Evolutionary conservation across 53 echinoderm and acorn worm species (phyloP).

Genomic region (Crossaster papposus): DNA sequence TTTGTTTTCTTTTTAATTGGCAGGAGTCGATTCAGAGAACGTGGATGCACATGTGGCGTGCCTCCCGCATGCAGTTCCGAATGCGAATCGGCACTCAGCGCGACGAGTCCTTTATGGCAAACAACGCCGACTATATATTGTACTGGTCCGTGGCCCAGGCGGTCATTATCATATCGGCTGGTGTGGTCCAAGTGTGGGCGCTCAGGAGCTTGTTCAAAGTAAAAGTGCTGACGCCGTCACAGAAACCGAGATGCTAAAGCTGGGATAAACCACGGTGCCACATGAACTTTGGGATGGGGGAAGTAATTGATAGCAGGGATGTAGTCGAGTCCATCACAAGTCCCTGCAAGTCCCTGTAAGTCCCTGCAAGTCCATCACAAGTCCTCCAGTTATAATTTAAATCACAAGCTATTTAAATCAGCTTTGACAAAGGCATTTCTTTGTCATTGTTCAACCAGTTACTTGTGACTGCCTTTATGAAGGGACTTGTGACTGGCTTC

Average conservation of each 20-base stretch:
- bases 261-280: too few species aligned
- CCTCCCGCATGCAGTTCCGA: conserved; percentile 28
- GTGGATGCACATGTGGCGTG: conserved; percentile 9
- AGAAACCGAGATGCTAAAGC: conserved; percentile 69
- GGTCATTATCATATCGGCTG: conserved; percentile 62
- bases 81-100: background rate
- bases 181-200: conserved; percentile 57
- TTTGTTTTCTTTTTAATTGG: background rate
- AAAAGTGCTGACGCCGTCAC: conserved; percentile 57
- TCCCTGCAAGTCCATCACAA: too few species aligned
- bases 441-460: too few species aligned
- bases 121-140: conserved; percentile 61
- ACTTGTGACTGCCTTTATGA: too few species aligned
- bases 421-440: too few species aligned
- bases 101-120: conserved; percentile 42
- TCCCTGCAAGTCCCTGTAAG: too few species aligned
- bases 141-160: conserved; percentile 77
- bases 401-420: too few species aligned
- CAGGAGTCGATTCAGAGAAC: background rate
- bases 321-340: too few species aligned
- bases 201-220: conserved; percentile 65
- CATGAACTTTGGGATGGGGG: too few species aligned
- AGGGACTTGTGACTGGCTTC: too few species aligned
- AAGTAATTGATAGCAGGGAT: too few species aligned
- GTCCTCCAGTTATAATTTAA: too few species aligned